phyloP scores from a whole-genome alignment of 2,113 vertebrate genomes.

The Montifringilla adamsi region DNA sequence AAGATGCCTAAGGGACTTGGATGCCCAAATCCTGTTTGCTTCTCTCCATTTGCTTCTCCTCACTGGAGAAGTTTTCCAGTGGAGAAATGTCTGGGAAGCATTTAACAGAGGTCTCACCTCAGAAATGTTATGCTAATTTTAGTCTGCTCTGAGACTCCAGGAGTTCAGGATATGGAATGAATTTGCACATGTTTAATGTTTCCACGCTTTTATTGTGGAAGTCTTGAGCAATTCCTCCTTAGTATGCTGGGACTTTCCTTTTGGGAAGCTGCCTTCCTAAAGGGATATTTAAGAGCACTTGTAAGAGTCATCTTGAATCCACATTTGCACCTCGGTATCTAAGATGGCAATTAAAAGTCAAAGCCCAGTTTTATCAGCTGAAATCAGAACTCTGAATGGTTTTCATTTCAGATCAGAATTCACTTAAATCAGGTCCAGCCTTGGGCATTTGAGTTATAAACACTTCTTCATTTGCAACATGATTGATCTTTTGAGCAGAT shows the following conservation, averaged over 20 bases:
- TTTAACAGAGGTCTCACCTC: slow-evolving; percentile 20
- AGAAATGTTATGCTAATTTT: slow-evolving; percentile 18
- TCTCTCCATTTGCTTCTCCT: slow-evolving; percentile 35
- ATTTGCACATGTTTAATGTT: neutral
- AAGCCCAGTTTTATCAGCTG: neutral
- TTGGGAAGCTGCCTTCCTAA: neutral
- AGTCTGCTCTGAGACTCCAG: neutral
- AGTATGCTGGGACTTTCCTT: neutral
- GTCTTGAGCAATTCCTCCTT: neutral
- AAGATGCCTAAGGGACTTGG: neutral
- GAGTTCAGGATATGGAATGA: neutral
- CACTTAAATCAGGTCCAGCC: neutral
- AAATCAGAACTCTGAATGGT: neutral
- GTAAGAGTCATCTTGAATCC: neutral
- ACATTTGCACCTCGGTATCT: neutral
- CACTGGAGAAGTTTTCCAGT: neutral
- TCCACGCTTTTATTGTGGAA: neutral
- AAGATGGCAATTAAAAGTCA: neutral
- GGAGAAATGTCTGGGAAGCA: slow-evolving; percentile 1
- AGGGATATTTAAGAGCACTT: neutral
- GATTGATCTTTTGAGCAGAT: neutral
- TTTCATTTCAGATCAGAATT: neutral
- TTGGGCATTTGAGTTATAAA: neutral
- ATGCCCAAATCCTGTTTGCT: neutral
- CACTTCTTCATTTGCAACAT: neutral